These are phyloP conservation scores for Pygoscelis adeliae DNA, from an alignment of 2,113 vertebrate species.

Conservation along the genomic window DNA sequence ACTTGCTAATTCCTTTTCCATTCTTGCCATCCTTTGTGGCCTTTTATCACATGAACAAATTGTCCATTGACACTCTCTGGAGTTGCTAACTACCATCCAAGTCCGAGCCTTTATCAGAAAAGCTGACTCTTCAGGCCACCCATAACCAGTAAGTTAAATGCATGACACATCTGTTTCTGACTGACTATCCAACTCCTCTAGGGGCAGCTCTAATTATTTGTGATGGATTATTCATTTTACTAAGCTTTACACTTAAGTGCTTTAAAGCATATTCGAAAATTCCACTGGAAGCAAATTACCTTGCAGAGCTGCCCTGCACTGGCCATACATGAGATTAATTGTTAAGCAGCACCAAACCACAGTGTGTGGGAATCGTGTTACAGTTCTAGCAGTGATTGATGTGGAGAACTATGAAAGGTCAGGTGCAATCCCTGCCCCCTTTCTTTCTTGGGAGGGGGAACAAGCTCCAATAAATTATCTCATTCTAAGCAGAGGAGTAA, in stretches of 20 bases:
- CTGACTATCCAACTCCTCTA: background rate
- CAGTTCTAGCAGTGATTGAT: background rate
- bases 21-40: background rate
- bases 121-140: background rate
- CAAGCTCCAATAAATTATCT: background rate
- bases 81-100: background rate
- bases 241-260: background rate
- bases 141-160: background rate
- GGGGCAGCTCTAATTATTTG: background rate
- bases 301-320: background rate
- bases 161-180: background rate
- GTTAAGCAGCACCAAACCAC: background rate
- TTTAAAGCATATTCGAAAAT: background rate
- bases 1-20: background rate
- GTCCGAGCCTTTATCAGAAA: background rate
- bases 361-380: background rate
- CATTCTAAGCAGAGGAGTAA: background rate
- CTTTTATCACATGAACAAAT: background rate
- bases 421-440: background rate
- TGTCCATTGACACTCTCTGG: background rate
- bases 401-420: background rate
- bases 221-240: conserved; percentile 13
- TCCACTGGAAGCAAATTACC: background rate
- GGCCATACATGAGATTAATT: background rate
- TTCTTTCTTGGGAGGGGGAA: background rate